A percentile compares a stretch with the other conserved stretches of the same genome.
Evolutionary conservation across 2,797 vertebrate genomes (phyloP).

Genomic region (Phrynocephalus guinanensis): DNA sequence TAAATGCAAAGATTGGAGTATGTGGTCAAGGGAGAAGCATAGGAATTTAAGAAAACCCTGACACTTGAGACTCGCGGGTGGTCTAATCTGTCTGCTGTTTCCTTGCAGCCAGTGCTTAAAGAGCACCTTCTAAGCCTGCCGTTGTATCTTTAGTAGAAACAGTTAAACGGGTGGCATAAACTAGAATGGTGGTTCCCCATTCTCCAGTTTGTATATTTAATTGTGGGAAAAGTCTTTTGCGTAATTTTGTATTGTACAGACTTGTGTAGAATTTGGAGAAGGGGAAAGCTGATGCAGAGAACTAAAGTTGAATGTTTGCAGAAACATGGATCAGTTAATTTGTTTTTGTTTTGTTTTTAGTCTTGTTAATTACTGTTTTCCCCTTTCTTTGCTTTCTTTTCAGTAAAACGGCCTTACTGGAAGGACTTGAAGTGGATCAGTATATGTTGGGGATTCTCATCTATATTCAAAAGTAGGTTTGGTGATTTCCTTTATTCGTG

Average conservation of each 20-base stretch:
- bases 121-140: neutral
- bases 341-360: neutral
- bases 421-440: conserved; percentile 96
- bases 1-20: neutral
- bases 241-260: neutral
- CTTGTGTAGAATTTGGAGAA: neutral
- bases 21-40: neutral
- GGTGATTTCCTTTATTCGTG: neutral
- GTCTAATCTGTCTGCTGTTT: neutral
- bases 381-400: neutral
- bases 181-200: neutral
- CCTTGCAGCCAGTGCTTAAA: neutral
- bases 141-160: neutral
- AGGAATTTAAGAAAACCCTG: neutral
- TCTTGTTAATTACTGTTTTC: neutral
- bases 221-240: neutral
- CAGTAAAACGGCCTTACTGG: conserved; percentile 94
- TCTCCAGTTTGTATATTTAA: neutral
- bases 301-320: neutral
- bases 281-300: neutral
- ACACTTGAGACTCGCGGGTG: no score
- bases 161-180: neutral
- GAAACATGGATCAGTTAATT: neutral
- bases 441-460: conserved; percentile 96
- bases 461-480: conserved; percentile 93